Conservation (phyloP, 2,113 vertebrate species). For the Emydura subglobosa region DNA sequence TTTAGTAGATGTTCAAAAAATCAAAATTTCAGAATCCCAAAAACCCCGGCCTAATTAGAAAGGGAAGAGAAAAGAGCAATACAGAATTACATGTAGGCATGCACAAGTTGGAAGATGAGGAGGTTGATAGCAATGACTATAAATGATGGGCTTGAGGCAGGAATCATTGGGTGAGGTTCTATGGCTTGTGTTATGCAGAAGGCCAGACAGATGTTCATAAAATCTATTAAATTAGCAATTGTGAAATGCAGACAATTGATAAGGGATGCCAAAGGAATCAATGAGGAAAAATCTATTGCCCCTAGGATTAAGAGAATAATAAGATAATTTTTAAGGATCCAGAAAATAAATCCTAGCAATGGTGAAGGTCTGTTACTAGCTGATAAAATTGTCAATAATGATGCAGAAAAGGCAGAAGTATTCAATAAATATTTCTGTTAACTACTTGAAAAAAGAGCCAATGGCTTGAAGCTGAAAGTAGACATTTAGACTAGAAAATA, state of each 20-base stretch:
- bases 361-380: neutral
- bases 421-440: neutral
- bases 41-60: neutral
- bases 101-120: neutral
- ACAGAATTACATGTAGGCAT: neutral
- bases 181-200: neutral
- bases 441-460: neutral
- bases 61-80: neutral
- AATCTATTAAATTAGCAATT: rapidly evolving
- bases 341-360: neutral
- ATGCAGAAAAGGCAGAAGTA: neutral
- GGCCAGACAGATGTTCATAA: neutral
- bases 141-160: neutral
- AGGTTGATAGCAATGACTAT: neutral
- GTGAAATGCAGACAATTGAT: neutral
- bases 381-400: neutral
- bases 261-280: neutral
- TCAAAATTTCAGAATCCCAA: neutral
- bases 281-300: neutral
- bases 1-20: neutral
- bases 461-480: neutral
- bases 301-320: neutral
- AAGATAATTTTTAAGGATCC: neutral
- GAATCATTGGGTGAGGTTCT: neutral
- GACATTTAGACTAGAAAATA: neutral